Evolutionary conservation across 2,113 vertebrate species (phyloP), one percentile per base, ranked within the genome.

Genomic region (Hemicordylus capensis): DNA sequence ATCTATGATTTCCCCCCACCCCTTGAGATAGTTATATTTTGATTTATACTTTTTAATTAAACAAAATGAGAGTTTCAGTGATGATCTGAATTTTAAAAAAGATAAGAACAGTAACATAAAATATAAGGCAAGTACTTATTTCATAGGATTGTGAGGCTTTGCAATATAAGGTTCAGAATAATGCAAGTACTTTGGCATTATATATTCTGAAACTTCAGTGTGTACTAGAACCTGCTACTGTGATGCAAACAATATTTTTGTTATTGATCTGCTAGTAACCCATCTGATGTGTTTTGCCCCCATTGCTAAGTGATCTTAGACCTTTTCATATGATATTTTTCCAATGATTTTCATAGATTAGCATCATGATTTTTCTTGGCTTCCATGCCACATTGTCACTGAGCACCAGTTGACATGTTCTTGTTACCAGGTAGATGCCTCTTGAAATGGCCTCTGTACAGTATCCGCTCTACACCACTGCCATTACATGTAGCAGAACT

Each of bases 61-160:
- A 91, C 26, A 69, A 78, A 85, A 77, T 22, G 22, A 54, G 10
- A 73, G 51, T 58, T 72, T 26, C 7, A 73, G 59, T 72, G 51
- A 22, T n/a, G 1, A 44, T 69, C 4, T 51, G 59, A 81, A 70
- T 20, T 14, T 39, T 15, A 12, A 69, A 8, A 56, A 26, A 15
- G 56, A 72, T 9, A 24, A 56, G 39, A 37, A 42, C 6, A 70
- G 48, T 70, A 80, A 28, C 5, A 37, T 31, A 54, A 56, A 78
- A 42, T 26, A 24, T 17, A 4, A 31, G 6, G 17, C 28, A 59
- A 64, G 26, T n/a, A 59, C 31, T 46, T 64, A n/a, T 48, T 63
- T 64, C 28, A 46, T 59, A 11, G 14, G 14, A 11, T 56, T 75
- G 6, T 24, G n/a, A 34, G 17, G n/a, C 12, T 76, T 54, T 34